Conservation (phyloP, 2,113 vertebrate species). For the Glaucomys volans region DNA sequence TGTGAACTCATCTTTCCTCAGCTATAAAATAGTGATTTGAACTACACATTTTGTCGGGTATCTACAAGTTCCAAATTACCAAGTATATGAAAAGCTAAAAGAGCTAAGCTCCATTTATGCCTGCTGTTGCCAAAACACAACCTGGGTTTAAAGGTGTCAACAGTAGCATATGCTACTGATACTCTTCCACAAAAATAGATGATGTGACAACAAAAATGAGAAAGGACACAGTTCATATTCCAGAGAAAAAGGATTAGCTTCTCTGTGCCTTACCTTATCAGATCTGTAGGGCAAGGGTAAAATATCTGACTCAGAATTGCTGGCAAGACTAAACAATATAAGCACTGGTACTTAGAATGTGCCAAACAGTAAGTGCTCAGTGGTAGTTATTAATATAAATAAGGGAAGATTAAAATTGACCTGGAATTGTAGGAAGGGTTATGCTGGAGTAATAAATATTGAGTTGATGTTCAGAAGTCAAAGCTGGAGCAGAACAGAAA, state of each 20-base stretch:
- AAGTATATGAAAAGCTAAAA: conserved; percentile 20
- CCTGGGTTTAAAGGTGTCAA: background rate
- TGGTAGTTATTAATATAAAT: conserved; percentile 34
- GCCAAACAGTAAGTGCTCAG: conserved; percentile 13
- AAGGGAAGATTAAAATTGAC: conserved; percentile 20
- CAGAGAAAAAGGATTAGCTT: background rate
- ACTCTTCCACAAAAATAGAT: background rate
- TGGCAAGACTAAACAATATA: conserved; percentile 6
- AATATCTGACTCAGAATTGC: background rate
- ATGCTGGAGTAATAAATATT: conserved; percentile 9
- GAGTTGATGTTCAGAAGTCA: background rate
- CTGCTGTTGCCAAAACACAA: conserved; percentile 59
- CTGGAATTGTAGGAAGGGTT: background rate
- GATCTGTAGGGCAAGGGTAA: background rate
- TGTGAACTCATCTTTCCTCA: conserved; percentile 35
- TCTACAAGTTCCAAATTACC: conserved; percentile 12
- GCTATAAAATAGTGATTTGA: conserved; percentile 26
- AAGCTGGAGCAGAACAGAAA: background rate
- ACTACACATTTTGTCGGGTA: background rate
- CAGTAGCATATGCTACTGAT: background rate
- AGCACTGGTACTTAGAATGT: background rate
- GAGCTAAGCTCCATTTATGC: background rate
- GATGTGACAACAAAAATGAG: background rate
- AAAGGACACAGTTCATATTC: background rate
- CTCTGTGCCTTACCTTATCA: background rate